Conservation (phyloP, 2,113 vertebrate genomes). For the human region DNA sequence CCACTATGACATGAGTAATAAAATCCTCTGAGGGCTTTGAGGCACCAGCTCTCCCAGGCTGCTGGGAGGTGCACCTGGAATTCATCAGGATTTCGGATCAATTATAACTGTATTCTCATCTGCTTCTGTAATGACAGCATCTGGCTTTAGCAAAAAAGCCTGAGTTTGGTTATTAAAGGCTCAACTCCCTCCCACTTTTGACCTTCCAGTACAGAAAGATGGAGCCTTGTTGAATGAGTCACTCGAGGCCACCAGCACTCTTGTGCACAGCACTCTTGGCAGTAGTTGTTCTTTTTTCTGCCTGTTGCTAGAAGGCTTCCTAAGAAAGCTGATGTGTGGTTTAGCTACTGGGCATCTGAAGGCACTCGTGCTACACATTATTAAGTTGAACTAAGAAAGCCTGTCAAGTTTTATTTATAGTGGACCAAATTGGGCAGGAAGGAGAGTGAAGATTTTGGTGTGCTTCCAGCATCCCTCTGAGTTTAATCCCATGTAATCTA, state of each 20-base stretch:
- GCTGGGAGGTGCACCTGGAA: conserved; percentile 23
- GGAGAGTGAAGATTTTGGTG: conserved; percentile 49
- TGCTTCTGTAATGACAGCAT: conserved; percentile 43
- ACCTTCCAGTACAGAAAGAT: background rate
- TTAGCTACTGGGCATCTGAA: conserved; percentile 64
- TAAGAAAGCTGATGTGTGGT: conserved; percentile 37
- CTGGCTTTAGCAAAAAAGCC: conserved; percentile 3
- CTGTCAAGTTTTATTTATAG: conserved; percentile 58
- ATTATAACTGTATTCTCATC: conserved; percentile 40
- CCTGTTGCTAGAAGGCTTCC: conserved; percentile 30
- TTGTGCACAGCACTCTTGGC: background rate
- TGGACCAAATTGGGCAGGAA: conserved; percentile 54
- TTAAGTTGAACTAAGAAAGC: conserved; percentile 60
- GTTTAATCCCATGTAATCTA: conserved; percentile 51
- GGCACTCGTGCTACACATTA: background rate
- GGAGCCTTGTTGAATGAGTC: conserved; percentile 11
- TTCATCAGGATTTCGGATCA: conserved; percentile 20
- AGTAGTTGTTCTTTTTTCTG: background rate
- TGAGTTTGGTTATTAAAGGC: background rate
- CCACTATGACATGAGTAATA: background rate
- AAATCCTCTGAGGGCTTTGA: background rate
- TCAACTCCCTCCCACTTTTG: background rate
- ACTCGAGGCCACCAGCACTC: conserved; percentile 38
- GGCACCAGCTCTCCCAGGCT: background rate
- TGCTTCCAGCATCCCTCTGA: conserved; percentile 31